A percentile compares a stretch with the other conserved stretches of the same genome.
Conservation (phyloP, 2,797 vertebrate genomes). For the Sciurus vulgaris region DNA sequence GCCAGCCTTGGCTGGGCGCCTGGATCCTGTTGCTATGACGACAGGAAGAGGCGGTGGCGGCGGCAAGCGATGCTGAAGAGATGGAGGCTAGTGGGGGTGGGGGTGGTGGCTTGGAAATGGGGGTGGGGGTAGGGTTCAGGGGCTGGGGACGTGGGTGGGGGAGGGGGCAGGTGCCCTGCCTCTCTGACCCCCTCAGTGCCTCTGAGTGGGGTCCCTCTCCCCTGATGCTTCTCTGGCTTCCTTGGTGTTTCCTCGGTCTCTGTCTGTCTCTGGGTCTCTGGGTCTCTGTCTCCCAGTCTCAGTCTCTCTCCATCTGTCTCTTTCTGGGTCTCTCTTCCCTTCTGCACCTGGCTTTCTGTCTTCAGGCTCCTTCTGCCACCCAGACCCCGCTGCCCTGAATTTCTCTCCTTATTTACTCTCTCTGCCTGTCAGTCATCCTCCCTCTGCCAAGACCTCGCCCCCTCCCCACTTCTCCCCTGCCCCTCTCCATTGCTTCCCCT, state of each 20-base stretch:
- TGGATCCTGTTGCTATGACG: constrained; percentile 83
- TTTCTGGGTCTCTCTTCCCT: not conserved
- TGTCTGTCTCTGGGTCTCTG: not conserved
- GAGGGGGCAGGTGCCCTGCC: not conserved
- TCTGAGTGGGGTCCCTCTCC: not conserved
- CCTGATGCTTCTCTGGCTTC: not conserved
- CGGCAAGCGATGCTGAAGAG: constrained; percentile 74
- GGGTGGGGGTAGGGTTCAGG: constrained; percentile 53
- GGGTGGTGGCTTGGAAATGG: constrained; percentile 74
- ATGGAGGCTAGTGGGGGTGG: constrained; percentile 79
- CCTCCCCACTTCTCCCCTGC: not conserved
- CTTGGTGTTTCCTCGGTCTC: not conserved
- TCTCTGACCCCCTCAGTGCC: not conserved
- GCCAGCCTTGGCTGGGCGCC: constrained; percentile 82
- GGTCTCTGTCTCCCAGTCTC: not conserved
- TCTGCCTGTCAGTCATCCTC: not conserved
- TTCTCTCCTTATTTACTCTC: not conserved
- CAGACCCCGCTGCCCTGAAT: not conserved
- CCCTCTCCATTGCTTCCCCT: not conserved
- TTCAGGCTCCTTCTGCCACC: constrained; percentile 22
- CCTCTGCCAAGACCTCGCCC: not conserved
- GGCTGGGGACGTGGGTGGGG: not conserved
- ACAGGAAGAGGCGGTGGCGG: constrained; percentile 83
- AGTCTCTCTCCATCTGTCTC: not conserved
- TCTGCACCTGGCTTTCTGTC: constrained; percentile 20